phyloP scores from a whole-genome alignment of 2,113 vertebrate genomes.

The Pangasianodon gigas region DNA sequence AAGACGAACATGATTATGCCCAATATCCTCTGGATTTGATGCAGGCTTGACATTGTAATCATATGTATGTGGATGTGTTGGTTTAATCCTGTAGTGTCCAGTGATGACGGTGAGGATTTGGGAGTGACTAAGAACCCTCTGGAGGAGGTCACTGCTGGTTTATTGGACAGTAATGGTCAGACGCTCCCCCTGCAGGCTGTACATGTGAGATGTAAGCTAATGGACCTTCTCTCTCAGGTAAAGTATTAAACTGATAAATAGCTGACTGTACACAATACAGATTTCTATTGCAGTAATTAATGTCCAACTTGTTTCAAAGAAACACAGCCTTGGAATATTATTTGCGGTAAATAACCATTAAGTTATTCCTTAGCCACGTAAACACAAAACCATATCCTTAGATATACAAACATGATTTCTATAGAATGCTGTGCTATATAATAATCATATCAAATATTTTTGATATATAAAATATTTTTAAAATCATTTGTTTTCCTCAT shows the following conservation, averaged over 20 bases:
- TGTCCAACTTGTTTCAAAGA: neutral
- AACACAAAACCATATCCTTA: neutral
- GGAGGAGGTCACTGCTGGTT: conserved; percentile 66
- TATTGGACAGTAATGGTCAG: conserved; percentile 74
- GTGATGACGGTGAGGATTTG: conserved; percentile 44
- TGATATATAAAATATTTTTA: neutral
- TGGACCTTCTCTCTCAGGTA: conserved; percentile 83
- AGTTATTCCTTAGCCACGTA: neutral
- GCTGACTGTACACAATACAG: no score
- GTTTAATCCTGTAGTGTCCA: conserved; percentile 36
- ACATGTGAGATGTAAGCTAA: conserved; percentile 79
- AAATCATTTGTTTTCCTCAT: neutral
- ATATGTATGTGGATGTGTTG: conserved; percentile 8
- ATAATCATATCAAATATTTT: neutral
- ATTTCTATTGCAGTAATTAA: conserved; percentile 34
- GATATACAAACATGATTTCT: neutral
- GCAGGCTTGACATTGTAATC: neutral
- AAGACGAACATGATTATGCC: neutral
- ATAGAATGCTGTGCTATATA: neutral
- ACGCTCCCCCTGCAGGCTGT: conserved; percentile 64
- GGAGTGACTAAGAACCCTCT: conserved; percentile 57
- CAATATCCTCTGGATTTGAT: neutral
- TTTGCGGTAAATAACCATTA: neutral
- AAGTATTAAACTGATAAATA: neutral
- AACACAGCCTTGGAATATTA: neutral